Base-by-base conservation (phyloP, 1,140 invertebrate genomes). In the Cephus cinctus region DNA sequence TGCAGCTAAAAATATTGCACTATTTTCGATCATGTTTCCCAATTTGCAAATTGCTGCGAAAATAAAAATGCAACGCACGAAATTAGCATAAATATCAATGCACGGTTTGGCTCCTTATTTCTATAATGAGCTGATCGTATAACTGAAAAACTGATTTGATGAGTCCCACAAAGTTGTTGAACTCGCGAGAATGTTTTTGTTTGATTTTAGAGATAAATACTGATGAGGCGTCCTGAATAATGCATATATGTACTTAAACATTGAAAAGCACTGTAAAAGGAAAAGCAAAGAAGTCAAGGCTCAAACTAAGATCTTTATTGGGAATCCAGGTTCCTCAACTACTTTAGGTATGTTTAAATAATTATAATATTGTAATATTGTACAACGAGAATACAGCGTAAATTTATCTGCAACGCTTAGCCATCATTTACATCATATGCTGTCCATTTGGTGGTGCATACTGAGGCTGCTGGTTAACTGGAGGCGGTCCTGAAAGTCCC, bases 321-420 rank as follows among this genome's bases (percentile, higher is more conserved):
- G 49, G 66, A 55, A 52, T 51, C 60, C 50, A 59, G 48, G 53
- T 50, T 67, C 58, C 67, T 68, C 67, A 61, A 60, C 63, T 69
- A 65, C 58, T 58, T 54, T 39, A 56, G 57, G 48, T 59, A 52
- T 62, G 56, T 66, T 66, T 65, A 60, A 65, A 67, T 68, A 65
- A 59, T 61, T 56, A 58, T 60, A 63, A 65, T 56, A 63, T 62
- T 58, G 54, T 59, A 60, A 61, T 67, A 67, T 63, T 59, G 48
- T 67, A 67, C 63, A 68, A 40, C 43, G 60, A 57, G 52, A 61
- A 42, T 61, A 8, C 57, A 63, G 50, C 61, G 54, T 65, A 63
- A 35, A 35, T 35, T 50, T 27, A 4, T 46, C 20, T 43, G 43
- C 21, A 35, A 21, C n/a, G 11, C n/a, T 36, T 41, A 22, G 11